Conservation (phyloP, 2,888 invertebrate species). For the Aethes cnicana region DNA sequence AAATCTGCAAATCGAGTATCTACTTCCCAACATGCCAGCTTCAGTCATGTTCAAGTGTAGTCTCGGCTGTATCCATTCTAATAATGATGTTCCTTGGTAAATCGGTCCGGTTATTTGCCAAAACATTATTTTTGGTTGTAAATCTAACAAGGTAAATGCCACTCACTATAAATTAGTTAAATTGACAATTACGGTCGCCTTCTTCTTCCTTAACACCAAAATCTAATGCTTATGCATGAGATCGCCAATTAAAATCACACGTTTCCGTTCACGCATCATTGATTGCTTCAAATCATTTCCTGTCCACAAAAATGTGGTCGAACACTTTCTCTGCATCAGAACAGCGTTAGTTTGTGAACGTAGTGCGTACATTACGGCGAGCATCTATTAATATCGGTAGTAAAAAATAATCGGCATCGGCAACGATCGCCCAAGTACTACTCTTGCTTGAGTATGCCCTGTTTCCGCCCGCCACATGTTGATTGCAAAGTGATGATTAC, state of each 20-base stretch:
- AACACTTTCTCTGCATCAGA: conserved; percentile 29
- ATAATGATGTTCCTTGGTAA: too few relatives aligned
- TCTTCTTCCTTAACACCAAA: conserved; percentile 10
- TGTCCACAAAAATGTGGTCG: conserved; percentile 26
- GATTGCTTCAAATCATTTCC: conserved; percentile 16
- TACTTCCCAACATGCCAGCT: too few relatives aligned
- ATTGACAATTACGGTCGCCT: too few relatives aligned
- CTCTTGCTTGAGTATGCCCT: conserved; percentile 35
- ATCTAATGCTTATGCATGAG: conserved; percentile 11
- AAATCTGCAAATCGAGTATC: too few relatives aligned
- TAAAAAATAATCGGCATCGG: conserved; percentile 50
- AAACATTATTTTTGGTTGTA: background rate
- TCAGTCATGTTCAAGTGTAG: too few relatives aligned
- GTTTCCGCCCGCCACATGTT: conserved; percentile 42
- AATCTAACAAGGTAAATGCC: too few relatives aligned
- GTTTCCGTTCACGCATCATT: conserved; percentile 26
- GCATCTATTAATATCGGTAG: conserved; percentile 53
- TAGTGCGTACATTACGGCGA: conserved; percentile 43
- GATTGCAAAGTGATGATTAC: conserved; percentile 43
- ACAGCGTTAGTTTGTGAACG: conserved; percentile 13
- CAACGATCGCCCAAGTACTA: conserved; percentile 32
- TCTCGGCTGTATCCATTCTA: too few relatives aligned
- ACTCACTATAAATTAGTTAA: too few relatives aligned
- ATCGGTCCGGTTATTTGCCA: background rate
- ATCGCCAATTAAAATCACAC: conserved; percentile 26